phyloP scores from a whole-genome alignment of 2,797 vertebrate genomes.

The Chelon auratus region DNA sequence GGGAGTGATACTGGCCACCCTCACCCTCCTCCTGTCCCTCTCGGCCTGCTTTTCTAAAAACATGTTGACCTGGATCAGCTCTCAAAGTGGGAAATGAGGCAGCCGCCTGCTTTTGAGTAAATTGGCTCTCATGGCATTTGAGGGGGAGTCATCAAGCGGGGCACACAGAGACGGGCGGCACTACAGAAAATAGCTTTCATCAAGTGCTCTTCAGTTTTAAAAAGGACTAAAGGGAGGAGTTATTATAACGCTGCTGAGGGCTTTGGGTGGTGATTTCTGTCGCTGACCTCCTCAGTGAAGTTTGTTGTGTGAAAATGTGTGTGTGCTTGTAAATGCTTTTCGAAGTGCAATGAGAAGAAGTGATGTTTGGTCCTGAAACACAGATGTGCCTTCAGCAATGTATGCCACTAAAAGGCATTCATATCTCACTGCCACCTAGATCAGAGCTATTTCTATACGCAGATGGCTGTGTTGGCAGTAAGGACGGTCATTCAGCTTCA shows the following conservation, averaged over 20 bases:
- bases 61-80: slow-evolving; percentile 77
- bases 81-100: slow-evolving; percentile 71
- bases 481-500: slow-evolving; percentile 28
- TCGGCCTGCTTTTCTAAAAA: slow-evolving; percentile 74
- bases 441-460: slow-evolving; percentile 43
- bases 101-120: slow-evolving; percentile 63
- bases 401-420: slow-evolving; percentile 37
- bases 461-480: slow-evolving; percentile 48
- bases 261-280: slow-evolving; percentile 35
- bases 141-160: slow-evolving; percentile 61
- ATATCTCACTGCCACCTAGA: slow-evolving; percentile 51
- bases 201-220: slow-evolving; percentile 53
- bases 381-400: slow-evolving; percentile 39
- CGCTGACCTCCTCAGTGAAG: slow-evolving; percentile 28
- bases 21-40: background rate
- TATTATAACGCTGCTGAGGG: slow-evolving; percentile 19
- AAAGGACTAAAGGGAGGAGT: slow-evolving; percentile 39
- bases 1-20: slow-evolving; percentile 21
- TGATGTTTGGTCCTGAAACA: slow-evolving; percentile 28
- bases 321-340: background rate
- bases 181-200: slow-evolving; percentile 62
- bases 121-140: slow-evolving; percentile 56
- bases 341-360: background rate
- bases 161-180: slow-evolving; percentile 39
- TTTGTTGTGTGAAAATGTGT: slow-evolving; percentile 22